A percentile compares a stretch with the other conserved stretches of the same genome.
Evolutionary conservation across 2,888 invertebrate genomes (phyloP).

Genomic region (Oscheius onirici): DNA sequence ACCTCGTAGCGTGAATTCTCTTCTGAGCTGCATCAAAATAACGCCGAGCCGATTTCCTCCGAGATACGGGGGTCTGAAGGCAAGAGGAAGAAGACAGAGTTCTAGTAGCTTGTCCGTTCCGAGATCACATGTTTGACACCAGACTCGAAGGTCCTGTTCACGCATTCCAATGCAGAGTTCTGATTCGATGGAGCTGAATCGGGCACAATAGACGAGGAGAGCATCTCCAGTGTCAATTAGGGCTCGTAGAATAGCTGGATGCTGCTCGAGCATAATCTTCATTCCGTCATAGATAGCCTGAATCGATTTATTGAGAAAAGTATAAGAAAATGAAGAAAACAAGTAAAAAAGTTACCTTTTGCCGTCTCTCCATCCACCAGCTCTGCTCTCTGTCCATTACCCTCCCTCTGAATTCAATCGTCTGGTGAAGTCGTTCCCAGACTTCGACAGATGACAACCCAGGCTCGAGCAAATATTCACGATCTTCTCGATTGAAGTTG

Average conservation of each 20-base stretch:
- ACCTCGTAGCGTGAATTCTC: constrained; percentile 67
- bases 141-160: constrained; percentile 64
- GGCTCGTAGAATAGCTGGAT: constrained; percentile 64
- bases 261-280: constrained; percentile 63
- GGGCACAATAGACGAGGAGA: constrained; percentile 63
- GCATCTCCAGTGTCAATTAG: constrained; percentile 68
- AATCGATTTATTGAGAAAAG: no score
- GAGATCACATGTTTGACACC: constrained; percentile 54
- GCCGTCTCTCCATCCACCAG: constrained; percentile 64
- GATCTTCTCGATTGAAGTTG: constrained; percentile 51
- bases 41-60: constrained; percentile 71
- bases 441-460: constrained; percentile 53
- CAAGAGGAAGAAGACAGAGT: constrained; percentile 62
- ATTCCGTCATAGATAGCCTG: constrained; percentile 61
- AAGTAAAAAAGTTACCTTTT: constrained; percentile 42
- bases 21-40: constrained; percentile 69
- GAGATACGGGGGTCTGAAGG: constrained; percentile 68
- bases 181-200: constrained; percentile 64
- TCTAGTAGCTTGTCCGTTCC: constrained; percentile 64
- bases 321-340: no score
- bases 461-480: constrained; percentile 58
- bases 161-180: constrained; percentile 69
- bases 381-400: constrained; percentile 52
- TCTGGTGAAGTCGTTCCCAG: constrained; percentile 63
- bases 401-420: constrained; percentile 48